These are phyloP conservation scores for Brachyhypopomus gauderio DNA, from an alignment of 2,113 vertebrate genomes.

Conservation along the genomic window DNA sequence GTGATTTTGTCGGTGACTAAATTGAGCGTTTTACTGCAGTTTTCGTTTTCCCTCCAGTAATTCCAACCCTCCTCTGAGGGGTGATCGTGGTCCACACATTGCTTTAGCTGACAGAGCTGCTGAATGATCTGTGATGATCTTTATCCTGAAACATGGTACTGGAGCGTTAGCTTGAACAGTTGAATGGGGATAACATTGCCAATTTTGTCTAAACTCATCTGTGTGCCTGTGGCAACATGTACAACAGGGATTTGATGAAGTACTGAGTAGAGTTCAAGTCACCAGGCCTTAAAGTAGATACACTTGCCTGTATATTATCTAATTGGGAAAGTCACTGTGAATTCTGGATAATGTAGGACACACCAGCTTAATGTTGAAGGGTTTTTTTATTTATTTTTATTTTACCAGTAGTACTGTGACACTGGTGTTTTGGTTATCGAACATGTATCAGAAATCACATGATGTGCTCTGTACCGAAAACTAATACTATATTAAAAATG, in stretches of 20 bases:
- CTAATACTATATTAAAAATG: slow-evolving; percentile 56
- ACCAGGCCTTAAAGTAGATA: slow-evolving; percentile 29
- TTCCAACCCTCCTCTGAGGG: background rate
- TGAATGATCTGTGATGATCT: background rate
- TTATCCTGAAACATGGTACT: background rate
- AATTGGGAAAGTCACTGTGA: slow-evolving; percentile 27
- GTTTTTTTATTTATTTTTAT: no score
- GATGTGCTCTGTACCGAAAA: slow-evolving; percentile 46
- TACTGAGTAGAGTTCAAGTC: background rate
- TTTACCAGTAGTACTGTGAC: slow-evolving; percentile 66
- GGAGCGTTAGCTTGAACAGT: background rate
- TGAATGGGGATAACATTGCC: background rate
- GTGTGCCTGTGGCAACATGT: slow-evolving; percentile 24
- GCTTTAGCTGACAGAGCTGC: no score
- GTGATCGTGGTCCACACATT: background rate
- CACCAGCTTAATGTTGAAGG: slow-evolving; percentile 36
- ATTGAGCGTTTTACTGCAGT: background rate
- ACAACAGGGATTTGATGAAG: slow-evolving; percentile 1
- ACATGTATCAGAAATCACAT: slow-evolving; percentile 30
- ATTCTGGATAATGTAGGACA: background rate
- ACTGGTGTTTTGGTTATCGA: slow-evolving; percentile 30
- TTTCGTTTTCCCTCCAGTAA: background rate
- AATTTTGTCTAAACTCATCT: slow-evolving; percentile 7
- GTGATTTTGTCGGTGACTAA: background rate
- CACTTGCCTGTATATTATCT: background rate